Evolutionary conservation across 35 echinoderm and acorn worm genomes (phyloP), one percentile per base, ranked within the genome.

Genomic region (Eucidaris tribuloides): DNA sequence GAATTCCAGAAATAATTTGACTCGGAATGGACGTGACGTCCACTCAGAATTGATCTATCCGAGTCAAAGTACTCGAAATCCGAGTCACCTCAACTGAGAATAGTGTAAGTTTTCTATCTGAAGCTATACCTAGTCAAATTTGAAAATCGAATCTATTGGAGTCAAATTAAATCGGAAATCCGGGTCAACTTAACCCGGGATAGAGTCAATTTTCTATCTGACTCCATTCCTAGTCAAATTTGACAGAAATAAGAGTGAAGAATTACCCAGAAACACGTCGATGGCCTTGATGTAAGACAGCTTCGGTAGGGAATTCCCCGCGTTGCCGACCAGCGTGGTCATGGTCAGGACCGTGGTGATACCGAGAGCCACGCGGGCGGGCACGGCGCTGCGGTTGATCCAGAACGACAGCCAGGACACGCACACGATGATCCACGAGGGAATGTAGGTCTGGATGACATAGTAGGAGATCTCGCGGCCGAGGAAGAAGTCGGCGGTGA

Each of bases 311-410:
- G 85, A 92, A 52, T 59, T 85, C 11, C 84, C 86, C 14, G 86
- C 89, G 27, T 88, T 89, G 27, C 89, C 90, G 74, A 97, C 91
- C 17, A 97, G 65, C 0, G 94, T 97, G 3, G 94, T 92, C 94
- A 97, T 97, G 4, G 94, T 97, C 25, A 97, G 89, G 5, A 97
- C 94, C 25, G 94, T 97, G 27, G 94, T 97, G 36, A 97, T 89
- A 1, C 94, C 94, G 17, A 97, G 65, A 20, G 94, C 94, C 18
- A 92, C 86, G 37, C 94, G 46, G 29, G 94, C 94, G 2, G 94
- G 94, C n/a, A 86, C 88, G 15, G 94, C 90, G 1, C 64, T 82
- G 1, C 89, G 90, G 24, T 86, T 86, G 43, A 97, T 88, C 81
- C 85, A 97, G 78, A 97, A 97, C 1, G 94, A 97, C 42, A 97